Conservation (phyloP, 2,797 vertebrate species). For the Percopsis omiscomaycus region DNA sequence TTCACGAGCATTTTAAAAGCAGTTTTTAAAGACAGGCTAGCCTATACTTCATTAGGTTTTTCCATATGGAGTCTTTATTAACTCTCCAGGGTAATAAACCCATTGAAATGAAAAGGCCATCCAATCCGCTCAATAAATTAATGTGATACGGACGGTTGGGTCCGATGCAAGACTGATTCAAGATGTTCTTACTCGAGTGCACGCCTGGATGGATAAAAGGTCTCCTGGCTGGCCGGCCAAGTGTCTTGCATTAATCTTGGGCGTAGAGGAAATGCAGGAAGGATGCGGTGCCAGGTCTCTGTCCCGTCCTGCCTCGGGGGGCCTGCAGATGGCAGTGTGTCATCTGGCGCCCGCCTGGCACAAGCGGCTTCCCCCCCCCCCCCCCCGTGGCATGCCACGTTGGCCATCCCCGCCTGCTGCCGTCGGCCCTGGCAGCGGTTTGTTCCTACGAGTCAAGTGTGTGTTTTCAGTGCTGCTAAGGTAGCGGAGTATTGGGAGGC, state of each 20-base stretch:
- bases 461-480: constrained; percentile 32
- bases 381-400: constrained; percentile 13
- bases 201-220: constrained; percentile 4
- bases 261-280: constrained; percentile 3
- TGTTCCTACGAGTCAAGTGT: constrained; percentile 18
- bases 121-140: constrained; percentile 1
- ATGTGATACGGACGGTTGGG: neutral
- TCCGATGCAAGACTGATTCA: neutral
- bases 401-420: constrained; percentile 18
- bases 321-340: constrained; percentile 18
- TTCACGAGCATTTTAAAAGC: constrained; percentile 28
- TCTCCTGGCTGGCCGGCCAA: constrained; percentile 1
- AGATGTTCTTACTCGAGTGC: neutral
- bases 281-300: constrained; percentile 1
- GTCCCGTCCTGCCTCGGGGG: neutral
- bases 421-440: constrained; percentile 24
- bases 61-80: neutral
- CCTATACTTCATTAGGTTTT: no score
- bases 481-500: constrained; percentile 16
- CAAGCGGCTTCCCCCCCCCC: neutral
- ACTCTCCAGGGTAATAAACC: neutral
- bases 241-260: constrained; percentile 24
- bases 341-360: constrained; percentile 16
- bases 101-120: constrained; percentile 3
- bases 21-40: neutral